Conservation (phyloP, 2,797 vertebrate genomes). For the Paedocypris micromegethes region DNA sequence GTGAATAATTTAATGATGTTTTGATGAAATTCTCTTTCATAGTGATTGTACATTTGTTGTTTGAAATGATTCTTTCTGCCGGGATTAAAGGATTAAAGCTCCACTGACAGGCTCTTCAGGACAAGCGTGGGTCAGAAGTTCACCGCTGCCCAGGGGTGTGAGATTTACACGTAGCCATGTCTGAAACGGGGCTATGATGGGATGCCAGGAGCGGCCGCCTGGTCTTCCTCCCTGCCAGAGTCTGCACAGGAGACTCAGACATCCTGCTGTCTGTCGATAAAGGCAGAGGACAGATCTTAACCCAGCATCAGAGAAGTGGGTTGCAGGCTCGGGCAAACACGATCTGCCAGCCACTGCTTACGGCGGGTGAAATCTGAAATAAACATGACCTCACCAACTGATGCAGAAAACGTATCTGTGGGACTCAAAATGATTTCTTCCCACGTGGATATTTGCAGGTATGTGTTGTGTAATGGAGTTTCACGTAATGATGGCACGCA, state of each 20-base stretch:
- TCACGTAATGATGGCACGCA: too few species aligned
- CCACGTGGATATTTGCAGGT: neutral
- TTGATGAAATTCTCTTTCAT: neutral
- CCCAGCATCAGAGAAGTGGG: constrained; percentile 18
- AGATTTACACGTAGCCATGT: constrained; percentile 49
- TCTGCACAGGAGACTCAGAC: constrained; percentile 62
- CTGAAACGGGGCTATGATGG: constrained; percentile 64
- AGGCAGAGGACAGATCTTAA: constrained; percentile 50
- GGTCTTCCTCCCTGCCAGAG: constrained; percentile 57
- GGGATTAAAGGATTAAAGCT: constrained; percentile 64
- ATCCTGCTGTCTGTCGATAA: constrained; percentile 64
- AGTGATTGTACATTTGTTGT: constrained; percentile 43
- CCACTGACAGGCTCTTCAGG: constrained; percentile 60
- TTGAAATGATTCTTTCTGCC: constrained; percentile 50
- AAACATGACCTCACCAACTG: constrained; percentile 14
- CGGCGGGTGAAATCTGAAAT: constrained; percentile 6
- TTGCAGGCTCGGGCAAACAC: constrained; percentile 11
- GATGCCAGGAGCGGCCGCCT: constrained; percentile 60
- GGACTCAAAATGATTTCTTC: constrained; percentile 7
- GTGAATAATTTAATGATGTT: neutral
- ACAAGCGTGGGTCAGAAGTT: constrained; percentile 67
- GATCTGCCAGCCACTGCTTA: constrained; percentile 19
- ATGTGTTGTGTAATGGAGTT: neutral
- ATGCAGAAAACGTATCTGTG: neutral
- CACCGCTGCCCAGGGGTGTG: constrained; percentile 60